Base-by-base conservation (phyloP, 2,797 vertebrate species). In the Sebastes goodei region DNA sequence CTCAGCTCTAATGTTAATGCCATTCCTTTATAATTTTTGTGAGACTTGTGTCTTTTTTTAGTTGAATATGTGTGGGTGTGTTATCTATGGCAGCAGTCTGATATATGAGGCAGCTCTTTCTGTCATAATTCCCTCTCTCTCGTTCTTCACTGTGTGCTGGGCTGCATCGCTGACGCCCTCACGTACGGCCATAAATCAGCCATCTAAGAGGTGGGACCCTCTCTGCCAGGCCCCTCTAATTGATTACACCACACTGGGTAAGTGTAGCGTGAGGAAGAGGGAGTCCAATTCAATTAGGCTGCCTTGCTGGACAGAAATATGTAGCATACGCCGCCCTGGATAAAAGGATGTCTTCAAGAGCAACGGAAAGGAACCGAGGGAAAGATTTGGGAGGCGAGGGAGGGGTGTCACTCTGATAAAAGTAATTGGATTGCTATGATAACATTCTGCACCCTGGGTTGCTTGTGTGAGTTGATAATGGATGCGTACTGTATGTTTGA, bases 211-310 rank as follows among this genome's bases (percentile, higher is more conserved):
- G 84, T 5, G 61, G 71, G 76, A 42, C 82, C 84, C 74, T 89
- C 76, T 82, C 83, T 71, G 78, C 82, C 84, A 76, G 86, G 74
- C 82, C 86, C 87, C 76, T 86, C 81, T 88, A 90, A 90, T 88
- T 95, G 91, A 95, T 95, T 93, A 91, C 66, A 68, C 81, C 60
- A 75, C 64, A 82, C 89, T 78, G 85, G 74, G 85, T 89, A 81
- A 92, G 89, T 88, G 89, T 86, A 84, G 85, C 83, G 76, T 89
- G 93, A 88, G 89, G 89, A 90, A 90, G 64, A 91, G 85, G 83
- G 84, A 91, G 81, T 56, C 88, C 87, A 88, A 93, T 95, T 94
- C 91, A 93, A 95, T 95, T 94, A 93, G 88, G 74, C 78, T 76
- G 76, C 57, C 74, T 46, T 25, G 65, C 84, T 27, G 17, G 84